A percentile compares a stretch with the other conserved stretches of the same genome.
Evolutionary conservation across 1,140 invertebrate genomes (phyloP).

Genomic region (Teleopsis dalmanni): DNA sequence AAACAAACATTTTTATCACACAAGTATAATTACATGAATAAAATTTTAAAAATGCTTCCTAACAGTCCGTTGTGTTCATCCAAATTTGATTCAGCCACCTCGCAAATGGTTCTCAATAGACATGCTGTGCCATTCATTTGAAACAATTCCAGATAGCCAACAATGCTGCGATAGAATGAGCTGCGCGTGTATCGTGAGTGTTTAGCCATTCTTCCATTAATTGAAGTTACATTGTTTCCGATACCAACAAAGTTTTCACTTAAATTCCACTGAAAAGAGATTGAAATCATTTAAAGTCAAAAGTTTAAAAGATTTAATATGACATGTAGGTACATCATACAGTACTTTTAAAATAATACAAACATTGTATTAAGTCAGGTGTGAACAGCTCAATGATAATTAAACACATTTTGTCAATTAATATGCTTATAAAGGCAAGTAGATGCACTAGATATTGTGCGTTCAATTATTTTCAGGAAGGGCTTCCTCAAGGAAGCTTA

Average conservation of each 20-base stretch:
- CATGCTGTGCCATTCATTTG: conserved; percentile 49
- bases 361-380: too few relatives aligned
- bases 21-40: conserved; percentile 45
- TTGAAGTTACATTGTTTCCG: conserved; percentile 28
- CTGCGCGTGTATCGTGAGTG: conserved; percentile 19
- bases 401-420: too few relatives aligned
- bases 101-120: conserved; percentile 48
- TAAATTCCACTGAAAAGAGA: conserved; percentile 28
- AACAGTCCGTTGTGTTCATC: conserved; percentile 46
- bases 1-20: neutral
- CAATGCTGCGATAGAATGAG: conserved; percentile 30
- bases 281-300: neutral
- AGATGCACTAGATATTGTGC: too few relatives aligned
- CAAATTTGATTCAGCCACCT: conserved; percentile 41
- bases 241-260: conserved; percentile 24
- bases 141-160: conserved; percentile 29
- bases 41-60: conserved; percentile 47
- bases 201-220: conserved; percentile 21
- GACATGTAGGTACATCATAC: too few relatives aligned
- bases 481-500: neutral
- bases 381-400: too few relatives aligned
- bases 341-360: too few relatives aligned
- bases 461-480: neutral
- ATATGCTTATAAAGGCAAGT: too few relatives aligned
- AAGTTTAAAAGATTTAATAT: neutral